phyloP scores from a whole-genome alignment of 2,113 vertebrate species.

The Neomonachus schauinslandi region DNA sequence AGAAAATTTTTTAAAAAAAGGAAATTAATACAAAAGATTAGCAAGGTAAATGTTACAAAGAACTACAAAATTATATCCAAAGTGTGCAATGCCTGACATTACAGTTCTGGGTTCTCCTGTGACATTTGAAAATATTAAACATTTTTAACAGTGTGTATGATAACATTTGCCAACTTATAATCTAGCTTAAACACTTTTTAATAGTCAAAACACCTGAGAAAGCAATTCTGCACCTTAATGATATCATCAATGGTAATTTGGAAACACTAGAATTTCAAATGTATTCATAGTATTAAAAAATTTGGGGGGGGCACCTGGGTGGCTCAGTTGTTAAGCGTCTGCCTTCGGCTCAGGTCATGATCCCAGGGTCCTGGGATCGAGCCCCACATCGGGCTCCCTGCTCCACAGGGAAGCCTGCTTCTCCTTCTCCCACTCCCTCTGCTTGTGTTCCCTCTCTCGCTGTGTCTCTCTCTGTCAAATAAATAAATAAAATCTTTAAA shows the following conservation, averaged over 20 bases:
- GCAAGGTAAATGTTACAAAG: conserved; percentile 17
- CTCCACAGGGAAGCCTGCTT: too few species aligned
- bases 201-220: not conserved
- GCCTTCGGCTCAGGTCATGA: too few species aligned
- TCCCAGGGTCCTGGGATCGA: too few species aligned
- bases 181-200: not conserved
- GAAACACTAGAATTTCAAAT: not conserved
- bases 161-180: conserved; percentile 30
- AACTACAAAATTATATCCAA: conserved; percentile 34
- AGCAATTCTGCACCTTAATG: not conserved
- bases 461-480: too few species aligned
- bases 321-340: too few species aligned
- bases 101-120: not conserved
- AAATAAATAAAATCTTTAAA: not conserved
- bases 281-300: not conserved
- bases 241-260: not conserved
- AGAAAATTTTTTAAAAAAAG: not conserved
- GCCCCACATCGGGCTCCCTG: too few species aligned
- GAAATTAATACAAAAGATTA: conserved; percentile 1
- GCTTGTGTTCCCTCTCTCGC: too few species aligned
- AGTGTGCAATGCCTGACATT: not conserved
- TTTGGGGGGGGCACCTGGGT: too few species aligned
- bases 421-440: too few species aligned
- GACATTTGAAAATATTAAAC: conserved; percentile 41
- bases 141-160: not conserved